Percentiles rank a stretch among this genome's conserved stretches.
Conservation (phyloP, 2,888 invertebrate genomes). For the Stenchaetothrips biformis region DNA sequence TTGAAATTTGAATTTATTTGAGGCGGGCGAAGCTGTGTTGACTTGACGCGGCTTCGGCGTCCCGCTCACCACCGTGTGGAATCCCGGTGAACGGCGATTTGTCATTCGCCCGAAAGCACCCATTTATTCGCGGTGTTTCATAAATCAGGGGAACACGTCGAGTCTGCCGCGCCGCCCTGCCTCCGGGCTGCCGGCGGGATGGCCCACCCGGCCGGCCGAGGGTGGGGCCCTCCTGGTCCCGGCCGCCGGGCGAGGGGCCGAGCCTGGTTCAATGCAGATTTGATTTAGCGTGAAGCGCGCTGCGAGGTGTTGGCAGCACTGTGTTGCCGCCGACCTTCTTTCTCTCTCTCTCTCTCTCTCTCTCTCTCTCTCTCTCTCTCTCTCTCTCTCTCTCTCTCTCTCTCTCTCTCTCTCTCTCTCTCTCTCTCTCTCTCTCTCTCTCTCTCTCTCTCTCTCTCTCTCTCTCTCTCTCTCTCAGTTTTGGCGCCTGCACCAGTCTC, state of each 20-base stretch:
- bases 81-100: not conserved
- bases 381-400: not conserved
- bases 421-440: too few relatives aligned
- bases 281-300: conserved; percentile 13
- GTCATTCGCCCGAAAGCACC: conserved; percentile 15
- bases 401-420: not conserved
- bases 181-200: not conserved
- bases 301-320: not conserved
- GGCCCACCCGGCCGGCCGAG: not conserved
- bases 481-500: too few relatives aligned
- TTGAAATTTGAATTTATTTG: too few relatives aligned
- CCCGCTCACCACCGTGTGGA: not conserved
- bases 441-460: too few relatives aligned
- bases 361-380: not conserved
- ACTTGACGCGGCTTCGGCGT: too few relatives aligned
- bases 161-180: not conserved
- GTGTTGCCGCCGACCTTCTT: not conserved
- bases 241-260: not conserved
- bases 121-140: conserved; percentile 8
- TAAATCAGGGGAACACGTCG: conserved; percentile 17
- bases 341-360: not conserved
- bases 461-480: not conserved
- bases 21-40: too few relatives aligned
- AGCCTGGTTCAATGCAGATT: not conserved
- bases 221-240: not conserved